Conservation (phyloP, 2,797 vertebrate species). For the Pipistrellus pipistrellus region DNA sequence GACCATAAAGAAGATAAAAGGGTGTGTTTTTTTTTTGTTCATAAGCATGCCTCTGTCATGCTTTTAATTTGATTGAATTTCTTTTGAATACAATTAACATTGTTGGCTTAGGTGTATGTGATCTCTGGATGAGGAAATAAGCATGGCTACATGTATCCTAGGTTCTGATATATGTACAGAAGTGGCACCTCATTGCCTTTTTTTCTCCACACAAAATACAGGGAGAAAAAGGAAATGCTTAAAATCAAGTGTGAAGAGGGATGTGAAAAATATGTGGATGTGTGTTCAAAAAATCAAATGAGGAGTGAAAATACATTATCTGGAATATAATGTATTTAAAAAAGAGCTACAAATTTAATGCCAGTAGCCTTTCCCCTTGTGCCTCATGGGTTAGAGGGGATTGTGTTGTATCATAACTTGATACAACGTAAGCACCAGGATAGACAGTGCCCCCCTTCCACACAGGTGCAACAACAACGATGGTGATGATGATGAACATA, state of each 20-base stretch:
- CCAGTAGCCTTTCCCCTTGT: background rate
- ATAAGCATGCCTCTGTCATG: conserved; percentile 11
- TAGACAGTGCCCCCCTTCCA: background rate
- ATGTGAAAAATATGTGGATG: conserved; percentile 19
- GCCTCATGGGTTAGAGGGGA: background rate
- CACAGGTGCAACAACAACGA: background rate
- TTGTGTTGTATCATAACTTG: background rate
- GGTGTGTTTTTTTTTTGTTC: conserved; percentile 1
- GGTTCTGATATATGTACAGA: background rate
- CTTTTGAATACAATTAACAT: conserved; percentile 44
- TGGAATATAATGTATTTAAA: background rate
- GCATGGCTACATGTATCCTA: background rate
- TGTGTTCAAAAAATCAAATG: conserved; percentile 54
- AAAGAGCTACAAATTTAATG: background rate
- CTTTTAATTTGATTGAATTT: conserved; percentile 58
- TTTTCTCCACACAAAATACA: conserved; percentile 37
- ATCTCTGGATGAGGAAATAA: conserved; percentile 50
- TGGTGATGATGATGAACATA: background rate
- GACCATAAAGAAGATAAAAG: conserved; percentile 17
- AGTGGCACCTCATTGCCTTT: background rate
- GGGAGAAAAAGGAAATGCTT: conserved; percentile 56
- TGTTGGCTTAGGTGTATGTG: conserved; percentile 42
- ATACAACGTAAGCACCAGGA: background rate
- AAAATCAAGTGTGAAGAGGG: conserved; percentile 64
- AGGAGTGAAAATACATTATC: conserved; percentile 14